Base-by-base conservation (phyloP, 2,113 vertebrate species). In the Octodon degus region DNA sequence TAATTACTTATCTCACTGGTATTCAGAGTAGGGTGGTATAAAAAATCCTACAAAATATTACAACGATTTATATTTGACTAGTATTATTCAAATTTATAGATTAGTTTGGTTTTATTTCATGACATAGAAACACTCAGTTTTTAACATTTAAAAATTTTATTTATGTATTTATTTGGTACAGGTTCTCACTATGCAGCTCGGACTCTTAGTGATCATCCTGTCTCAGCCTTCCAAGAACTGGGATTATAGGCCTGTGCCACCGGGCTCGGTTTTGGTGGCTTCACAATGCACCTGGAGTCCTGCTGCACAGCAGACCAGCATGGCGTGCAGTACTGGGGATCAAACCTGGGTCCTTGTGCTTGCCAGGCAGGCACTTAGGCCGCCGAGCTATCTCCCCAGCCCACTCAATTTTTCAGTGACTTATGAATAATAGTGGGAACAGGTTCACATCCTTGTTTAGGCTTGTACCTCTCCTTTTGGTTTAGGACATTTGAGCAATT, bases 11-110 rank as follows among this genome's bases (percentile, higher is more conserved):
- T 77, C 40, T 95, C 50, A 30, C 37, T 58, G 74, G 7, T 88
- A 8, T 93, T 87, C 67, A 67, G 25, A 89, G 34, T 70, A 89
- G 40, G 58, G 13, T 88, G 50, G 6, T 84, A 58, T 83, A 53
- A 87, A 79, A 55, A 58, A 70, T 79, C 68, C 34, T 96, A 53
- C n/a, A 88, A 90, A 84, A 82, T 77, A 50, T 55, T 96, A 30
- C 22, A 55, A 43, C 4, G 17, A 47, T 68, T 90, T 81, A 65
- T 74, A 74, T 86, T 89, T 83, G 74, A 13, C 32, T 90, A 12
- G 7, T 95, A 86, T 96, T 92, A 89, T 92, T 65, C 11, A 10
- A 5, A 24, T 70, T 87, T 82, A 43, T 63, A 55, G 37, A 76
- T 72, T 77, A 27, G 37, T 90, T 86, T 90, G n/a, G 2, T 72